Percentiles rank a stretch among this genome's conserved stretches.
Conservation (phyloP, 2,888 invertebrate genomes). For the Drepana falcataria region DNA sequence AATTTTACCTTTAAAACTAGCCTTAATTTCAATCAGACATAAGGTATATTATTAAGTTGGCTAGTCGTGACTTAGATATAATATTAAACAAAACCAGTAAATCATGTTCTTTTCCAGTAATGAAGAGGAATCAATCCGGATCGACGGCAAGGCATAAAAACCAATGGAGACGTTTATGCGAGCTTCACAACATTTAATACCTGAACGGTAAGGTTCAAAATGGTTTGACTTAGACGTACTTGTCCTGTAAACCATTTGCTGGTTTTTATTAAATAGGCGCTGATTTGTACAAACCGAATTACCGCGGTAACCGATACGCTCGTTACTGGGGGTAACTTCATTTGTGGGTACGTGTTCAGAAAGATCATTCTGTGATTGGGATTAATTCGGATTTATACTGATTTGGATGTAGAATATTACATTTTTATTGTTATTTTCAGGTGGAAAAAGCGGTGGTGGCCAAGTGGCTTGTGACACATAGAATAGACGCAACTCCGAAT, state of each 20-base stretch:
- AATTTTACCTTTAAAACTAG: no score
- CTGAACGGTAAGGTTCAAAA: conserved; percentile 3
- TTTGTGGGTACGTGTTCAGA: conserved; percentile 10
- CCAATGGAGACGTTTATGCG: not conserved
- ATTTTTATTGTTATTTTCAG: no score
- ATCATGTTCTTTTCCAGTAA: conserved; percentile 27
- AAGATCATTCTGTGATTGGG: not conserved
- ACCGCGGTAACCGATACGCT: conserved; percentile 40
- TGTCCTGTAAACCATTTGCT: conserved; percentile 16
- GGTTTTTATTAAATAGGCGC: conserved; percentile 38
- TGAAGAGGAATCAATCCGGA: conserved; percentile 26
- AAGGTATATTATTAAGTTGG: no score
- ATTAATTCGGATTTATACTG: not conserved
- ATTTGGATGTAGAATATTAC: not conserved
- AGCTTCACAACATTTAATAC: conserved; percentile 3
- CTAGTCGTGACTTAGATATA: conserved; percentile 4
- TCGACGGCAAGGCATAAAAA: conserved; percentile 6
- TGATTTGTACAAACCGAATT: conserved; percentile 53
- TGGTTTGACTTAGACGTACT: conserved; percentile 1
- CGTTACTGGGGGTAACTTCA: conserved; percentile 29
- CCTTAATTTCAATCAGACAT: no score
- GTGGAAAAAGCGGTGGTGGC: no score
- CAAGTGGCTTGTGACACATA: no score
- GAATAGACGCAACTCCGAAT: no score
- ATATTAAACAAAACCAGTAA: conserved; percentile 17